phyloP scores from a whole-genome alignment of 2,113 vertebrate species.

The Rynchops niger region DNA sequence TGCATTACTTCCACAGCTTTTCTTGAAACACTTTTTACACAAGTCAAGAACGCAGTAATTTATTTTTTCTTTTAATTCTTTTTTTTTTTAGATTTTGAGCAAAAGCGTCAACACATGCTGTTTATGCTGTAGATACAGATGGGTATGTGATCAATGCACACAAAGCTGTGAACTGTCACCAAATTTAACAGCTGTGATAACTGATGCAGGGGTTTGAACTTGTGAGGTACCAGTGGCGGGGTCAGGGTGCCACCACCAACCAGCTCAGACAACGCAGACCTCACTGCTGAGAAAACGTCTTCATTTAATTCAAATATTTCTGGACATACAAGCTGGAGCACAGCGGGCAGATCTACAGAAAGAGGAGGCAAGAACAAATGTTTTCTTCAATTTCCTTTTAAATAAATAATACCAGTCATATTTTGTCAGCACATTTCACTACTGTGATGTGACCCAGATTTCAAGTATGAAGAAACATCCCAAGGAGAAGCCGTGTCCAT shows the following conservation, averaged over 20 bases:
- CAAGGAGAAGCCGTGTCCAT: neutral
- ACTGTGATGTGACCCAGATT: neutral
- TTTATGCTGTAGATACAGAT: neutral
- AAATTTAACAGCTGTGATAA: neutral
- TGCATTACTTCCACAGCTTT: neutral
- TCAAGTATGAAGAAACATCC: neutral
- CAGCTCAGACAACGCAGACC: neutral
- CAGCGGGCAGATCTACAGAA: neutral
- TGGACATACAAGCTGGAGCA: neutral
- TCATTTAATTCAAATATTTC: rapidly evolving
- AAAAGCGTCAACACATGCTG: neutral
- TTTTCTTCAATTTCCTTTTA: neutral
- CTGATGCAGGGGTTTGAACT: rapidly evolving
- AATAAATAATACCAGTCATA: neutral
- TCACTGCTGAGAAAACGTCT: neutral
- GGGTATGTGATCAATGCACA: neutral
- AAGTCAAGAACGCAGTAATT: neutral
- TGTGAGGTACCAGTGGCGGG: neutral
- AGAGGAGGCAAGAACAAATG: neutral
- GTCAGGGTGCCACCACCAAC: neutral
- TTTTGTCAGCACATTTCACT: neutral
- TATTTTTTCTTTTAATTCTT: neutral
- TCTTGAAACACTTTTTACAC: neutral
- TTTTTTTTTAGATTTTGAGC: neutral
- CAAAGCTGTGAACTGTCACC: neutral